These are phyloP conservation scores for Arctia plantaginis DNA, from an alignment of 2,888 invertebrate species.

Conservation along the genomic window DNA sequence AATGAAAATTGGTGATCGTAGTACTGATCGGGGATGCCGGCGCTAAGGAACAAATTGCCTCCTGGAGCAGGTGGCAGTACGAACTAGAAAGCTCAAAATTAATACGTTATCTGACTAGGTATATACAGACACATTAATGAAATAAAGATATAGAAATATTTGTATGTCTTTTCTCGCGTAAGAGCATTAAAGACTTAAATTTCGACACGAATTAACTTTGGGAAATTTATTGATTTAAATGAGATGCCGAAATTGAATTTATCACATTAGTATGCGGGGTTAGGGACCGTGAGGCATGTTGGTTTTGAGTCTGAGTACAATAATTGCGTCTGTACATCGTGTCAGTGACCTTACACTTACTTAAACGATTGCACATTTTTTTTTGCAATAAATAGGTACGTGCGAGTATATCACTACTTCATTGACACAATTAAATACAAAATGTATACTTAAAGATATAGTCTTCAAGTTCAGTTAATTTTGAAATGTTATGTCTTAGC, in stretches of 20 bases:
- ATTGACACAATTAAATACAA: not conserved
- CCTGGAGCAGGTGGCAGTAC: constrained; percentile 50
- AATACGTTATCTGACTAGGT: constrained; percentile 22
- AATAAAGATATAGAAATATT: constrained; percentile 21
- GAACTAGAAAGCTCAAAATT: constrained; percentile 43
- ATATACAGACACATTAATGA: constrained; percentile 26
- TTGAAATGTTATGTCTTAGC: constrained; percentile 13
- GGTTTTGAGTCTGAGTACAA: constrained; percentile 43
- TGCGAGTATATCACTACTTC: constrained; percentile 5
- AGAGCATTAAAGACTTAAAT: constrained; percentile 18
- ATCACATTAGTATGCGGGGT: constrained; percentile 50
- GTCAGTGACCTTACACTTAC: constrained; percentile 54
- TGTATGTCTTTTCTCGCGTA: constrained; percentile 17
- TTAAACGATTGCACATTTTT: constrained; percentile 35
- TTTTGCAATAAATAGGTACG: constrained; percentile 35
- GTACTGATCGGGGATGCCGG: constrained; percentile 22
- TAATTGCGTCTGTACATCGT: constrained; percentile 52
- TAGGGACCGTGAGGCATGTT: constrained; percentile 50
- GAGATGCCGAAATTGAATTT: constrained; percentile 37
- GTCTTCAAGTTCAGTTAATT: constrained; percentile 18
- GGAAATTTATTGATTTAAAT: constrained; percentile 29
- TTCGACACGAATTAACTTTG: constrained; percentile 14
- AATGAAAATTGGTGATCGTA: constrained; percentile 39
- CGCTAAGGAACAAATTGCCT: constrained; percentile 48
- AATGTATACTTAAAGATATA: constrained; percentile 21